Conservation (phyloP, 2,113 vertebrate species). For the Osmerus eperlanus region DNA sequence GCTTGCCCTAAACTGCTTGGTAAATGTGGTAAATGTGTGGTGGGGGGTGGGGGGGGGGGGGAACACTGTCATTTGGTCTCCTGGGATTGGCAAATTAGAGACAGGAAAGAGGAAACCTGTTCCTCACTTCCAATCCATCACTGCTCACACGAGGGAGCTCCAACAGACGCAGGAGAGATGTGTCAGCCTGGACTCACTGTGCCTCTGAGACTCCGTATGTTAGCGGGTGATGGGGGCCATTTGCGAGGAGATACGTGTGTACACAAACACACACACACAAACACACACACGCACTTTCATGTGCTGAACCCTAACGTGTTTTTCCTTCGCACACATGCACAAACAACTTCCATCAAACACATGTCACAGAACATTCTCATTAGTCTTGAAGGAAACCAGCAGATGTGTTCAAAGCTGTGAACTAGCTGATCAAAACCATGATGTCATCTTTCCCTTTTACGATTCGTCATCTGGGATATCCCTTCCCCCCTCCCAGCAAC, state of each 20-base stretch:
- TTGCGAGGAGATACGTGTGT: background rate
- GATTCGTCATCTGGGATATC: conserved; percentile 42
- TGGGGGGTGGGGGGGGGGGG: background rate
- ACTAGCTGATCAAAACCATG: background rate
- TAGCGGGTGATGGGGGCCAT: background rate
- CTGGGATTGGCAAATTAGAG: conserved; percentile 13
- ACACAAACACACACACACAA: background rate
- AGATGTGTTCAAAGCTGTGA: background rate
- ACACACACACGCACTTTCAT: background rate
- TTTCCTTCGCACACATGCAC: background rate
- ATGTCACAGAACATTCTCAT: background rate
- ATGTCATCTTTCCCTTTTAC: conserved; percentile 21
- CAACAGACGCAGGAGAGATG: background rate
- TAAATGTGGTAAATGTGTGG: background rate
- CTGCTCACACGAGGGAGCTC: background rate
- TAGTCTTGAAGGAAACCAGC: background rate
- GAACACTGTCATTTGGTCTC: conserved; percentile 4
- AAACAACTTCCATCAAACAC: conserved; percentile 2
- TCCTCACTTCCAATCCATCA: background rate
- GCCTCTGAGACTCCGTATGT: background rate
- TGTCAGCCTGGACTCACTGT: background rate
- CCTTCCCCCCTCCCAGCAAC: conserved; percentile 24
- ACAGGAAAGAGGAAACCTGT: conserved; percentile 10
- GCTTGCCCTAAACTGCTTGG: background rate
- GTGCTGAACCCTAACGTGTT: background rate